Base-by-base conservation (phyloP, 2,113 vertebrate genomes). In the Ophiodon elongatus region DNA sequence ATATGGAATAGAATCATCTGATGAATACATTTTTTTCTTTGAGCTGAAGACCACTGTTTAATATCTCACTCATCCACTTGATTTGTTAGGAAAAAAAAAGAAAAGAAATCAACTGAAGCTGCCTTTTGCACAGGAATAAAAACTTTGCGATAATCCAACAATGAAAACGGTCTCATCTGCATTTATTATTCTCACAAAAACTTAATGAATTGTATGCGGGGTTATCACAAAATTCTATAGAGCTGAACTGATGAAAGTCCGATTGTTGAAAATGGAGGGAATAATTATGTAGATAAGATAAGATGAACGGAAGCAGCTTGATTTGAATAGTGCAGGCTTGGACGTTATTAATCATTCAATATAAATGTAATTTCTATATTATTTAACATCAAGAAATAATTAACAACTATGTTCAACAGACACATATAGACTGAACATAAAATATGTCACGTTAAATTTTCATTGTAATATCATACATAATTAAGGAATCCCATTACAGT, bases 11-110 rank as follows among this genome's bases (percentile, higher is more conserved):
- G 39, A 82, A 81, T 85, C 74, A 57, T 85, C 60, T 88, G 87
- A 93, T 88, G 76, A 91, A 79, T 66, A 66, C 73, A 71, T 52
- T 41, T 68, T 56, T 69, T 73, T 41, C 64, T 89, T 75, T 81
- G 17, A 85, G 80, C 50, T 27, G 76, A 81, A 66, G 81, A 60
- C 35, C 52, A 43, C n/a, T 23, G 15, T 64, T 88, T 63, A n/a
- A 81, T 76, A 77, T 92, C 72, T 25, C 66, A 76, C 37, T 71
- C 64, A 50, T 25, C 72, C 79, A 77, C 68, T 88, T 25, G 52
- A 86, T 85, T 80, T 78, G 68, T 65, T 66, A 1, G n/a, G 25
- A 56, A 23, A 72, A 59, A 9, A 73, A 79, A 79, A 69, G n/a
- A n/a, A n/a, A n/a, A n/a, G n/a, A 83, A 73, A 70, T 72, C 2